phyloP scores from a whole-genome alignment of 2,797 vertebrate genomes.

The Diglossa cyanea region DNA sequence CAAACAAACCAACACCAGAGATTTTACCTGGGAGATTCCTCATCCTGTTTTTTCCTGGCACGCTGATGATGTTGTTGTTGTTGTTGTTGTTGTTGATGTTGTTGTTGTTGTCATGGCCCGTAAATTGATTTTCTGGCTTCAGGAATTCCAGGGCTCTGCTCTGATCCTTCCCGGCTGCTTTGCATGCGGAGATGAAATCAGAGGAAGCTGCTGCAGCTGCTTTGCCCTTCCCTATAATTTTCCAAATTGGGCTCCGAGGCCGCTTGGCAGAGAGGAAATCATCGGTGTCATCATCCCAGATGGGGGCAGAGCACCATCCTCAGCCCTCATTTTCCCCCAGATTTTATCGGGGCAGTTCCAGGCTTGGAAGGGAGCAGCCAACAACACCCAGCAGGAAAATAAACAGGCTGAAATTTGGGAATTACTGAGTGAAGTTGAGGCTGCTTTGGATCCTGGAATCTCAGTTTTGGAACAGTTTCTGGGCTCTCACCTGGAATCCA shows the following conservation, averaged over 20 bases:
- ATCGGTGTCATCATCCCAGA: background rate
- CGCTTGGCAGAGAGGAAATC: background rate
- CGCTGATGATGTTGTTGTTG: background rate
- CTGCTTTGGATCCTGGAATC: background rate
- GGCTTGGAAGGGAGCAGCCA: background rate
- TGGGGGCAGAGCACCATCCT: background rate
- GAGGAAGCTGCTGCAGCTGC: slow-evolving; percentile 4
- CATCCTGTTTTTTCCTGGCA: background rate
- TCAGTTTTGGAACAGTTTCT: accelerated
- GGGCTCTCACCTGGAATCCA: background rate
- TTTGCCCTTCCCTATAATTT: slow-evolving; percentile 21
- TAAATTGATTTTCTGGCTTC: background rate
- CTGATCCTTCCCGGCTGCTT: slow-evolving; percentile 8
- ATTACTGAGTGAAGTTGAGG: accelerated
- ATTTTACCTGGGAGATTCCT: background rate
- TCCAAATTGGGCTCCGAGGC: background rate
- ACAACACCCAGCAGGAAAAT: accelerated
- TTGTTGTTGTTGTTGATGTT: background rate
- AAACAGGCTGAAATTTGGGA: background rate
- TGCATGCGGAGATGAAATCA: slow-evolving; percentile 34
- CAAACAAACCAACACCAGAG: no score
- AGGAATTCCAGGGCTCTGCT: background rate
- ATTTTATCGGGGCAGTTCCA: background rate
- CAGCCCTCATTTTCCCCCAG: background rate
- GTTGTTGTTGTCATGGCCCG: accelerated